These are phyloP conservation scores for Heteropelma amictum DNA, from an alignment of 2,888 invertebrate genomes.

Conservation along the genomic window DNA sequence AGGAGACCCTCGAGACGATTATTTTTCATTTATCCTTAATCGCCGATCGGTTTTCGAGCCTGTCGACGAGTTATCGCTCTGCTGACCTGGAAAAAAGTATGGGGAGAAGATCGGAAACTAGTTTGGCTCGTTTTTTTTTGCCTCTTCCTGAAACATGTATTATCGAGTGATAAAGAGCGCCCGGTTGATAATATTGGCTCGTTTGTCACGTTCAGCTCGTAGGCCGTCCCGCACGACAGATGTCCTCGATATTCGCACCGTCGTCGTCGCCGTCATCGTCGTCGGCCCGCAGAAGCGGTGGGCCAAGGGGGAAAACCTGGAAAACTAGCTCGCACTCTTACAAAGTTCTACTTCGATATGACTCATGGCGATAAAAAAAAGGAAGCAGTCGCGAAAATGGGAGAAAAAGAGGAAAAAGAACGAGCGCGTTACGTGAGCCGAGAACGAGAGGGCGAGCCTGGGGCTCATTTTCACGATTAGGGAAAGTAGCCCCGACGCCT, in stretches of 20 bases:
- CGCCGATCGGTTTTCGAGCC: too few species aligned
- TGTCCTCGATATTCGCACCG: conserved; percentile 16
- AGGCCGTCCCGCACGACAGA: neutral
- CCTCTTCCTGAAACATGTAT: neutral
- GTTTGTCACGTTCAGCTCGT: conserved; percentile 21
- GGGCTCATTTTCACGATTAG: conserved; percentile 31
- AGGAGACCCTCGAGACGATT: too few species aligned
- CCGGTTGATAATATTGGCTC: conserved; percentile 17
- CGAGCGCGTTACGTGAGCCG: neutral
- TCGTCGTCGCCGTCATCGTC: neutral
- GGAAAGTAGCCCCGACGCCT: conserved; percentile 27
- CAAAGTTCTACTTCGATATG: neutral
- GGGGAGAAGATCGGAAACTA: conserved; percentile 6
- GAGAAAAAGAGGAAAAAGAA: neutral
- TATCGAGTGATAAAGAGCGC: conserved; percentile 4
- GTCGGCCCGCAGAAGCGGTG: neutral
- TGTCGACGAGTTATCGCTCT: conserved; percentile 11
- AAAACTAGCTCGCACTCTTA: conserved; percentile 12
- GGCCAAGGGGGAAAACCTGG: neutral
- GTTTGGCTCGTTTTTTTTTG: conserved; percentile 1
- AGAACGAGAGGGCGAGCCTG: conserved; percentile 1
- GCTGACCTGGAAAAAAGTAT: neutral
- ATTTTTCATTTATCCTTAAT: conserved; percentile 38
- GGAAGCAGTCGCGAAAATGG: neutral
- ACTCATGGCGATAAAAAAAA: neutral